Evolutionary conservation across 2,888 invertebrate genomes (phyloP), one percentile per base, ranked within the genome.

Genomic region (Byasa hedistus): DNA sequence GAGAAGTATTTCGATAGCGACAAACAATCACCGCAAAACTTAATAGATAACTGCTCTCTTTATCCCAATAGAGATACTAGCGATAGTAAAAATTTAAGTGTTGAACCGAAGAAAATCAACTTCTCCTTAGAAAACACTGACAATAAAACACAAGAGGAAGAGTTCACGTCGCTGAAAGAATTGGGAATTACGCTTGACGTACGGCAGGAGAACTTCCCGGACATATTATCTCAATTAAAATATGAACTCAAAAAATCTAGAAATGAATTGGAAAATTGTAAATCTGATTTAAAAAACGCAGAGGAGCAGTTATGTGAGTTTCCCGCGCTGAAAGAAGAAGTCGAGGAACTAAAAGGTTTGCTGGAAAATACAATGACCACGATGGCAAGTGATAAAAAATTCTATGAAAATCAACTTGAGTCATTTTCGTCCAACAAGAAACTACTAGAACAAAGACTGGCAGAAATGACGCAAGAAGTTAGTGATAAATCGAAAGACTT

Each of bases 191-290:
- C 82, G 1, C 75, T 94, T 61, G 87, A 91, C 57, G 73, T 90
- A 1, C 86, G 79, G 70, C 88, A 89, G 72, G 86, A 89, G 70
- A 87, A 88, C 69, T 89, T 87, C 71, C 88, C 91, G 0, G 90
- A 91, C 64, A 86, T 92, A 70, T 71, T 92, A 52, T 82, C 86
- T 1, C 91, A 91, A 64, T 70, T 92, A 21, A 92, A 92, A 76
- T 79, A 87, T 66, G 93, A 94, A 75, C 89, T 94, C 3, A 92
- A 92, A 57, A 92, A 92, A 71, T 85, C 94, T 36, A 92, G 93
- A 71, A 74, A 79, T 0, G 92, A 93, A 73, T 76, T 94, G 2
- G 93, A 93, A 51, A 89, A 85, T 57, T 93, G 93, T 17, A 93
- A 92, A 73, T 86, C 89, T 21, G 89, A 92, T 64, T 79, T 94